Conservation (phyloP, 1,140 invertebrate genomes). For the Rhyacophila brunnea region DNA sequence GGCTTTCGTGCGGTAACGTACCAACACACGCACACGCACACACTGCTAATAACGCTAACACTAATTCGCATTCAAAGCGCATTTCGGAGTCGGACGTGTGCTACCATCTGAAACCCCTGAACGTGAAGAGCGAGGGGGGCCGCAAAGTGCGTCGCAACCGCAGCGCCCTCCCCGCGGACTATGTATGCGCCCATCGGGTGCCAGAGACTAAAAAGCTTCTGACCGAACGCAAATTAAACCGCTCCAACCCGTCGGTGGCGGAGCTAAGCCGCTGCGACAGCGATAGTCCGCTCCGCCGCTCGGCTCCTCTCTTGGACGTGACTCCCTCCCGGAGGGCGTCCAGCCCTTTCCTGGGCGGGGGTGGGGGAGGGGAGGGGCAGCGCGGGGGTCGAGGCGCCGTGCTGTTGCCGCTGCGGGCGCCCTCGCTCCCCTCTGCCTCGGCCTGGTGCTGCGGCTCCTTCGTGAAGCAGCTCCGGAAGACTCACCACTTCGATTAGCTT, state of each 20-base stretch:
- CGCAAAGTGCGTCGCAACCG: conserved; percentile 41
- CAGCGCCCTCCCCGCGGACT: conserved; percentile 50
- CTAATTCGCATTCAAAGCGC: conserved; percentile 39
- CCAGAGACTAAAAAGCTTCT: conserved; percentile 45
- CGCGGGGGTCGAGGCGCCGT: conserved; percentile 22
- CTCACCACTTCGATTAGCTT: conserved; percentile 60
- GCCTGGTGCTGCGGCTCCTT: conserved; percentile 64
- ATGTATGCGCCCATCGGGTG: conserved; percentile 38
- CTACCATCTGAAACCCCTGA: conserved; percentile 31
- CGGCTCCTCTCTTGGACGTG: conserved; percentile 32
- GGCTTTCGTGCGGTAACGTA: conserved; percentile 63
- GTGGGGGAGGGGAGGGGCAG: background rate
- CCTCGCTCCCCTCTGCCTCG: conserved; percentile 56
- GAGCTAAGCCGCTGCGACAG: conserved; percentile 39
- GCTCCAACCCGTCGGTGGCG: conserved; percentile 51
- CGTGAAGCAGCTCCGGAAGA: conserved; percentile 59
- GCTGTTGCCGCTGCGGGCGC: conserved; percentile 40
- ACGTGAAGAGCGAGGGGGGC: conserved; percentile 17
- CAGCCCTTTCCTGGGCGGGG: conserved; percentile 2
- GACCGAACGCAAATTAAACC: conserved; percentile 47
- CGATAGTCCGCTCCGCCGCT: conserved; percentile 27
- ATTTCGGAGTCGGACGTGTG: conserved; percentile 33
- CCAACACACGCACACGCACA: conserved; percentile 64
- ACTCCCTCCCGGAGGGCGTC: conserved; percentile 15
- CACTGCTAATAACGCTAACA: conserved; percentile 54